Evolutionary conservation across 2,888 invertebrate species (phyloP).

Genomic region (Chaetoderma sp.): DNA sequence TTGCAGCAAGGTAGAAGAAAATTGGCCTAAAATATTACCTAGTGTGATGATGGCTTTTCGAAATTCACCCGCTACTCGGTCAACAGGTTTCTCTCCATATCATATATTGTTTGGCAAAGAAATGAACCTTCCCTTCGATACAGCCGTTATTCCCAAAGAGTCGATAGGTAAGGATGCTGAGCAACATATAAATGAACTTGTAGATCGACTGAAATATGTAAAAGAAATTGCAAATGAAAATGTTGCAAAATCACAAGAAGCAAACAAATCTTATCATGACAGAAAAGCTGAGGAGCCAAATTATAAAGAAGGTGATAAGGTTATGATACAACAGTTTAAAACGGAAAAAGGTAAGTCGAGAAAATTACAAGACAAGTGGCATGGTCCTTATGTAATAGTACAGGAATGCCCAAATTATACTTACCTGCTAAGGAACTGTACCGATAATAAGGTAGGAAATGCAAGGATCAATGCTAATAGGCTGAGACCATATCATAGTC

Average conservation of each 20-base stretch:
- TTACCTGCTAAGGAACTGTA: no score
- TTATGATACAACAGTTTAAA: no score
- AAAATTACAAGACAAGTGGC: no score
- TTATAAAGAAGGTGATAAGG: background rate
- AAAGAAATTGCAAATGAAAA: background rate
- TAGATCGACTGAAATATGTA: background rate
- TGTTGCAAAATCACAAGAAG: background rate
- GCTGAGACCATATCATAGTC: no score
- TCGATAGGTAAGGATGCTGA: background rate
- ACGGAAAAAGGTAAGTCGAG: no score
- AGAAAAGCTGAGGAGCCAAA: background rate
- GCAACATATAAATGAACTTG: background rate
- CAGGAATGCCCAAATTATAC: no score
- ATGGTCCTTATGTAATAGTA: no score
- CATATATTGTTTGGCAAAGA: background rate
- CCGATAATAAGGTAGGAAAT: no score
- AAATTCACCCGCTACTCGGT: background rate
- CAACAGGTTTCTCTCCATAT: background rate
- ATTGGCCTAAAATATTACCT: background rate
- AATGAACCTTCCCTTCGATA: background rate
- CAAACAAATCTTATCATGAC: background rate
- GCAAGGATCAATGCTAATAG: no score
- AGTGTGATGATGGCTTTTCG: background rate
- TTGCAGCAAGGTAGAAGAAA: background rate
- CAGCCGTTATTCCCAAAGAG: background rate